Evolutionary conservation across 1,140 invertebrate genomes (phyloP).

Genomic region (Bursaphelenchus mucronatus): DNA sequence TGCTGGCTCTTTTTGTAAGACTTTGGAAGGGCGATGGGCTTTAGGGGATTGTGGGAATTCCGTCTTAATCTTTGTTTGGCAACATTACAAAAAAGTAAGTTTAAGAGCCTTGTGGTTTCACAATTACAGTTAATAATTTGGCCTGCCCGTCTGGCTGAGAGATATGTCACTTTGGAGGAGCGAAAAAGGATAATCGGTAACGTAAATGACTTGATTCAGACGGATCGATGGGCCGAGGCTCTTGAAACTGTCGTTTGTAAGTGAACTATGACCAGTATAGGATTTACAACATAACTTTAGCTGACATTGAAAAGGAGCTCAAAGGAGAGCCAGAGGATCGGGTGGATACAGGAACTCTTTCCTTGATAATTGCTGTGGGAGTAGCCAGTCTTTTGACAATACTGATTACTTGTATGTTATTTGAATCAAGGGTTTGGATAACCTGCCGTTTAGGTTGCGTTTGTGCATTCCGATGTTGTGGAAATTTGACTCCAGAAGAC

Average conservation of each 20-base stretch:
- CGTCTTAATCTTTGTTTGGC: slow-evolving; percentile 59
- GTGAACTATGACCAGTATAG: slow-evolving; percentile 14
- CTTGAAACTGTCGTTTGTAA: slow-evolving; percentile 34
- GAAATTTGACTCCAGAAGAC: slow-evolving; percentile 50
- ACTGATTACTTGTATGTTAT: slow-evolving; percentile 51
- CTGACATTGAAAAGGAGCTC: slow-evolving; percentile 50
- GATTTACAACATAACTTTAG: slow-evolving; percentile 29
- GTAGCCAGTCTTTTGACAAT: slow-evolving; percentile 52
- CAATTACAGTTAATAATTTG: slow-evolving; percentile 57
- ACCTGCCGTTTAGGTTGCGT: slow-evolving; percentile 50
- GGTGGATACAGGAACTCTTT: slow-evolving; percentile 56
- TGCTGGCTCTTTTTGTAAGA: slow-evolving; percentile 55
- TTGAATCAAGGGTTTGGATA: neutral
- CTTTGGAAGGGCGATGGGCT: slow-evolving; percentile 58
- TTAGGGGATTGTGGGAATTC: slow-evolving; percentile 61
- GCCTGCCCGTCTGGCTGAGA: slow-evolving; percentile 53
- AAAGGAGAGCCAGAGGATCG: slow-evolving; percentile 53
- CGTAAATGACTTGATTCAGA: slow-evolving; percentile 58
- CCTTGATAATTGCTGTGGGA: slow-evolving; percentile 53
- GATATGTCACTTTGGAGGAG: slow-evolving; percentile 55
- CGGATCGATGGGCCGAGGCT: slow-evolving; percentile 50
- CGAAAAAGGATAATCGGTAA: slow-evolving; percentile 48
- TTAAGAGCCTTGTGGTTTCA: neutral
- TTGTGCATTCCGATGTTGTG: slow-evolving; percentile 60
- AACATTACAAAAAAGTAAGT: slow-evolving; percentile 59